phyloP scores from a whole-genome alignment of 2,888 invertebrate genomes.

The Ormyrus nitidulus region DNA sequence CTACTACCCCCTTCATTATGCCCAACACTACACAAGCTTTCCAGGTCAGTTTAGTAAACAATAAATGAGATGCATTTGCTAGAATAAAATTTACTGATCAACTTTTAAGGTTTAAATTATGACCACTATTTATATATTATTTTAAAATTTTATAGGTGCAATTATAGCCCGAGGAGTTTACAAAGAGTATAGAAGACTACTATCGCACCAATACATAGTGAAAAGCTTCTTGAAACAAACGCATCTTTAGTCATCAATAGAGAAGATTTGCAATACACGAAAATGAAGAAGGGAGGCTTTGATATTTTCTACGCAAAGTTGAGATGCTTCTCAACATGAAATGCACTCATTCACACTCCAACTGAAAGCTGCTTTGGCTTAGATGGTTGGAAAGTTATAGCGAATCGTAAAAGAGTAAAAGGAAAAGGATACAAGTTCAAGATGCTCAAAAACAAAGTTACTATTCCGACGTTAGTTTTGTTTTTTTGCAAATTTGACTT shows the following conservation, averaged over 20 bases:
- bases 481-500: slow-evolving; percentile 37
- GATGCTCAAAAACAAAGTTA: slow-evolving; percentile 55
- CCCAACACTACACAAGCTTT: slow-evolving; percentile 78
- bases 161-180: slow-evolving; percentile 76
- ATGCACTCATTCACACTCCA: slow-evolving; percentile 31
- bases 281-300: slow-evolving; percentile 36
- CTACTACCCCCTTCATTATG: slow-evolving; percentile 81
- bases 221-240: slow-evolving; percentile 50
- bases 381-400: background rate
- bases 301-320: slow-evolving; percentile 45
- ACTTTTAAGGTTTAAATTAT: too few species aligned
- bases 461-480: slow-evolving; percentile 51
- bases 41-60: slow-evolving; percentile 68
- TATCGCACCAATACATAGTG: slow-evolving; percentile 69
- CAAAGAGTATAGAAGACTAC: slow-evolving; percentile 68
- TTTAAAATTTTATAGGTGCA: slow-evolving; percentile 77
- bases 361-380: slow-evolving; percentile 9
- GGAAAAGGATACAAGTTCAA: slow-evolving; percentile 31
- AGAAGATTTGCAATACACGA: slow-evolving; percentile 48
- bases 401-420: background rate
- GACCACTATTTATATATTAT: background rate
- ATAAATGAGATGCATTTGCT: background rate
- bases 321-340: slow-evolving; percentile 40
- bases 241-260: slow-evolving; percentile 45
- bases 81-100: too few species aligned